These are phyloP conservation scores for Acrossocheilus wenchowensis DNA, from an alignment of 2,797 vertebrate species.

Conservation along the genomic window DNA sequence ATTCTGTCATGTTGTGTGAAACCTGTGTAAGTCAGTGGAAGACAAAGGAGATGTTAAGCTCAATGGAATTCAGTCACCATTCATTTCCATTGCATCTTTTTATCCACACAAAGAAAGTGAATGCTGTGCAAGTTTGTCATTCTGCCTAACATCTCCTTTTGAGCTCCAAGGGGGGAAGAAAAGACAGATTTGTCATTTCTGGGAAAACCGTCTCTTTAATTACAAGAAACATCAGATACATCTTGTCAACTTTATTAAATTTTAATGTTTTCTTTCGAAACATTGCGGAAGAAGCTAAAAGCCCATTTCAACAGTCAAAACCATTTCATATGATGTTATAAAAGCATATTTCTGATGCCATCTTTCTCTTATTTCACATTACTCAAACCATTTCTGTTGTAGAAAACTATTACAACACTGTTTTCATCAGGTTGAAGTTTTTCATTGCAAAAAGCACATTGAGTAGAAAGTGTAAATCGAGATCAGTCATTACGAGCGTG, in stretches of 20 bases:
- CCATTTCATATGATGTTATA: neutral
- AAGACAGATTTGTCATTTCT: neutral
- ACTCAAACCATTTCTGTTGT: conserved; percentile 2
- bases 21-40: neutral
- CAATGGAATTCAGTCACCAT: neutral
- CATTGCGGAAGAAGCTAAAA: conserved; percentile 2
- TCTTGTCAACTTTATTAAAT: conserved; percentile 4
- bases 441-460: conserved; percentile 7
- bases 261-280: conserved; percentile 17
- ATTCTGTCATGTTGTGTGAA: neutral
- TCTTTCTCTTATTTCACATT: conserved; percentile 2
- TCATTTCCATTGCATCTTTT: neutral
- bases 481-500: conserved; percentile 53
- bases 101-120: neutral
- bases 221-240: neutral
- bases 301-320: conserved; percentile 28
- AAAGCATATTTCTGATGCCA: neutral
- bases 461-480: conserved; percentile 52
- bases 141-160: neutral
- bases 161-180: neutral
- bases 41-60: neutral
- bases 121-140: neutral
- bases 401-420: conserved; percentile 56
- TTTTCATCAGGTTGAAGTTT: conserved; percentile 58
- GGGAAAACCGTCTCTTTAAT: neutral